Percentiles rank a stretch among this genome's conserved stretches.
phyloP scores from a whole-genome alignment of 2,797 vertebrate genomes.

The Phaenicophaeus curvirostris region DNA sequence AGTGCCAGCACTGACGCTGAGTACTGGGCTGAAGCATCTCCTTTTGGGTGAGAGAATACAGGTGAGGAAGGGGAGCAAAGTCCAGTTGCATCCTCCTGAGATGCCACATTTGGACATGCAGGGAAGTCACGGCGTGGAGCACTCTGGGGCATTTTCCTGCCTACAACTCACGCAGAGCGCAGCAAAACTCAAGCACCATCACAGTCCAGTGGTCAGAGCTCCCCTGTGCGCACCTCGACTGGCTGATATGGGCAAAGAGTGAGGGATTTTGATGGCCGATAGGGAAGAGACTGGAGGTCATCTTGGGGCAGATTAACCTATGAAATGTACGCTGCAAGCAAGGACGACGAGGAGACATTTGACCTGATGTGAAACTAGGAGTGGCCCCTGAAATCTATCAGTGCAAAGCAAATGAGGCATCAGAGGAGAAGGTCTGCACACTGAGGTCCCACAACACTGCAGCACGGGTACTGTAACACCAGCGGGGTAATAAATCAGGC shows the following conservation, averaged over 20 bases:
- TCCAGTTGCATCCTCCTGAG: not conserved
- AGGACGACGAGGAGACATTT: not conserved
- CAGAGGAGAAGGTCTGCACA: not conserved
- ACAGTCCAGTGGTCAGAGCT: not conserved
- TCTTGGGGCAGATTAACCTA: not conserved
- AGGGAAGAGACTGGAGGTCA: not conserved
- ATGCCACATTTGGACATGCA: not conserved
- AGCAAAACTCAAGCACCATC: not conserved
- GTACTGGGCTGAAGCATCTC: not conserved
- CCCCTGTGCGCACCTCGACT: not conserved
- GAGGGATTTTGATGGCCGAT: not conserved
- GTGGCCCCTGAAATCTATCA: not conserved
- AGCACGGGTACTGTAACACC: not conserved
- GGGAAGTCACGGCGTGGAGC: not conserved
- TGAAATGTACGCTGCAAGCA: not conserved
- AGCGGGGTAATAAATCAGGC: not conserved
- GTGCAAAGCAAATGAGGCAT: not conserved
- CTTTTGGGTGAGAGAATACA: not conserved
- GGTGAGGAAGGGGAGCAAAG: not conserved
- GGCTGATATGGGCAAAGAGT: not conserved
- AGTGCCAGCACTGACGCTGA: not conserved
- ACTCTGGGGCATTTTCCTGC: not conserved
- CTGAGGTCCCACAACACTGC: not conserved
- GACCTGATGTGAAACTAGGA: not conserved
- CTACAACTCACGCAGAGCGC: not conserved